Evolutionary conservation across 2,888 invertebrate species (phyloP), one percentile per base, ranked within the genome.

Genomic region (Phlogophora meticulosa): DNA sequence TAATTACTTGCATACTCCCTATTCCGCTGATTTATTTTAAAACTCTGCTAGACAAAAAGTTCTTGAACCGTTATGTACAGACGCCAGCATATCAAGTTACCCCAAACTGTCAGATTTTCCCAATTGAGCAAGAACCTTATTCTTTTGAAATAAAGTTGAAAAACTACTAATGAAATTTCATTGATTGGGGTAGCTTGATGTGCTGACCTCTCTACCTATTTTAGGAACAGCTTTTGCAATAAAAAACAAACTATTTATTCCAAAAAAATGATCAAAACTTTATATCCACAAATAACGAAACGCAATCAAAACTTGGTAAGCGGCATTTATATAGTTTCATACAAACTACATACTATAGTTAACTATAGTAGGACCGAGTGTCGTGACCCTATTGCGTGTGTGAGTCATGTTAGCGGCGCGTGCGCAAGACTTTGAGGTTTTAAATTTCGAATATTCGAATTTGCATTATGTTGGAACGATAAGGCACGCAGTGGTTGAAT

Each of bases 381-480:
- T 93, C 93, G 93, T 95, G 95, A 94, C 95, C 94, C 93, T 94
- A 92, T 94, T 95, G 94, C 90, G 91, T 88, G 88, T 88, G 90
- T 94, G 95, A 94, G 87, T 94, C 95, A 95, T 90, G 92, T 84
- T 80, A 69, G 85, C 88, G 91, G 91, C 94, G 94, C 94, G 94
- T 93, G 94, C 94, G 92, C 90, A 87, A 85, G 87, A 85, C 87
- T 89, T 86, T 90, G 89, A 92, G 88, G 92, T 91, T 93, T 93
- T 88, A 92, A 92, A 94, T 93, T 94, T 94, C 90, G 91, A 91
- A 92, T 91, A 91, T 90, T 88, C 82, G 86, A 89, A 91, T 91
- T 87, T 86, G 88, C 86, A 87, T 88, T 86, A 81, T 76, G 75
- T 83, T 77, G 78, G 78, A 85, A 88, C 88, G 90, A 91, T 90